phyloP scores from a whole-genome alignment of 2,888 invertebrate genomes.

The Eupithecia insigniata region DNA sequence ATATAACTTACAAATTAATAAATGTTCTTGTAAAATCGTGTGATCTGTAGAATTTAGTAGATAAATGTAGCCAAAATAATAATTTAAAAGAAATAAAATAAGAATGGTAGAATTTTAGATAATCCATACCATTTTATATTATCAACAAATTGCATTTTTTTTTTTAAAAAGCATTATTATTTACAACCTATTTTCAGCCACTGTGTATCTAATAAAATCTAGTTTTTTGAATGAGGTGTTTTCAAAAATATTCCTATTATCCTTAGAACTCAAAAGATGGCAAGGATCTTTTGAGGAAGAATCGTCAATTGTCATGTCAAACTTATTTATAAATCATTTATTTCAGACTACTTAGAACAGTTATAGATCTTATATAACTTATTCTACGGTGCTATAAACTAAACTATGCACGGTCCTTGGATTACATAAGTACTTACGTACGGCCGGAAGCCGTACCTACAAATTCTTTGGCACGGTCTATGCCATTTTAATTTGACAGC shows the following conservation, averaged over 20 bases:
- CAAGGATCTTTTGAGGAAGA: not conserved
- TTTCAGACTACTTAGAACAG: too few species aligned
- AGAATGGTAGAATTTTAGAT: not conserved
- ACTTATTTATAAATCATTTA: too few species aligned
- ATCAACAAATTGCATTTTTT: too few species aligned
- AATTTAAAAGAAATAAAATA: not conserved
- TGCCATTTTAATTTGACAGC: not conserved
- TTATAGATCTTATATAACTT: too few species aligned
- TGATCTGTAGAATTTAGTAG: conserved; percentile 71
- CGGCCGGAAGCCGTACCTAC: too few species aligned
- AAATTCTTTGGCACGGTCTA: too few species aligned
- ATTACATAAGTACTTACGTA: too few species aligned
- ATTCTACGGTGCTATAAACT: too few species aligned
- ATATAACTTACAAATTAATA: conserved; percentile 53
- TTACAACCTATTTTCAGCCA: not conserved
- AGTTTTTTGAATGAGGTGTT: not conserved
- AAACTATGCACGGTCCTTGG: not conserved
- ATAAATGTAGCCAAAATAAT: conserved; percentile 56
- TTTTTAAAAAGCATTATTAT: not conserved
- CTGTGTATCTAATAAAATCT: not conserved
- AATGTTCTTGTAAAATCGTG: conserved; percentile 71
- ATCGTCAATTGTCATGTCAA: not conserved
- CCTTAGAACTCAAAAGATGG: not conserved
- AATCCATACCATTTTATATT: not conserved
- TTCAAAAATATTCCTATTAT: not conserved